phyloP scores from a whole-genome alignment of 2,888 invertebrate genomes.

The Dryococelus australis region DNA sequence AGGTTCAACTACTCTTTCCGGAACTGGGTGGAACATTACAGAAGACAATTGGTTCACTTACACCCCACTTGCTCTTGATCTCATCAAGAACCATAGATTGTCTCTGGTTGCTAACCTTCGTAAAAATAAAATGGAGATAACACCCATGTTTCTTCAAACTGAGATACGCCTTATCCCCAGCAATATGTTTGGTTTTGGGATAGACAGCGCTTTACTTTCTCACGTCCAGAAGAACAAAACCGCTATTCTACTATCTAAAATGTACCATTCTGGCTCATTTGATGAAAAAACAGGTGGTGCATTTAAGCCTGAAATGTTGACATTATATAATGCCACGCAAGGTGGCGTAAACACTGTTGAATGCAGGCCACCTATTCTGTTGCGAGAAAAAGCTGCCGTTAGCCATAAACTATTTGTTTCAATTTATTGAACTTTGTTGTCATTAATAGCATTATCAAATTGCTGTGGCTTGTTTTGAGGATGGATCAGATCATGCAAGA shows the following conservation, averaged over 20 bases:
- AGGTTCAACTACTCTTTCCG: background rate
- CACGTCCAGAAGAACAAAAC: constrained; percentile 42
- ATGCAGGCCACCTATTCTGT: constrained; percentile 42
- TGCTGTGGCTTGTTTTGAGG: too few relatives aligned
- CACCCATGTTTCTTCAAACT: constrained; percentile 42
- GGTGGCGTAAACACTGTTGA: constrained; percentile 44
- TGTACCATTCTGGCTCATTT: constrained; percentile 41
- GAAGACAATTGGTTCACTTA: constrained; percentile 27
- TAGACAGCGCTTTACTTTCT: constrained; percentile 40
- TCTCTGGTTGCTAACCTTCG: constrained; percentile 45
- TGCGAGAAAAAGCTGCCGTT: too few relatives aligned
- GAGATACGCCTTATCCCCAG: constrained; percentile 37
- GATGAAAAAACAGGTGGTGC: constrained; percentile 41
- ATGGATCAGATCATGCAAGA: too few relatives aligned
- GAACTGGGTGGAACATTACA: background rate
- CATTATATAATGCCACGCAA: constrained; percentile 43
- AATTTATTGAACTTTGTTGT: too few relatives aligned
- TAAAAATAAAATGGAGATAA: constrained; percentile 48
- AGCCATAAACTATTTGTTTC: too few relatives aligned
- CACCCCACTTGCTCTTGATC: constrained; percentile 40
- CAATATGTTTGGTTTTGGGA: constrained; percentile 44
- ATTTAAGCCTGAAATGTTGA: constrained; percentile 41
- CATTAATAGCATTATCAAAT: too few relatives aligned
- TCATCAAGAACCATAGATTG: constrained; percentile 40
- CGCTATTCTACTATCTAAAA: constrained; percentile 41